Base-by-base conservation (phyloP, 2,888 invertebrate species). In the Sycophila texana region DNA sequence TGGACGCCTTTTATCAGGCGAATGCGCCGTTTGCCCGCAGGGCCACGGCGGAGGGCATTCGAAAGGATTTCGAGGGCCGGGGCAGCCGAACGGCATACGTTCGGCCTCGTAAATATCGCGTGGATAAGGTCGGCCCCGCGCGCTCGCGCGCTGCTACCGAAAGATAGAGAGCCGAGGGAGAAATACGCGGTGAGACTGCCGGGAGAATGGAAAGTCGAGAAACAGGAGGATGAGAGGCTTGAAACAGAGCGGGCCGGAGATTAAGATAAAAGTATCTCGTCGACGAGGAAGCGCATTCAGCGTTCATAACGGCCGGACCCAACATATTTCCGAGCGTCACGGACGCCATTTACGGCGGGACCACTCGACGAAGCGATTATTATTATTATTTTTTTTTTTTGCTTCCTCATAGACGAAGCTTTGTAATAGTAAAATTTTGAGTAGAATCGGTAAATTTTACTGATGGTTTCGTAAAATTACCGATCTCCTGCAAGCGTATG, bases 91-190 rank as follows among this genome's bases (percentile, higher is more conserved):
- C 26, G 26, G 51, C 75, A 60, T 26, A 7, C 22, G 22, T 67
- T 51, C 51, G 60, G 57, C 53, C 73, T 73, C 77, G 72, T 77
- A 77, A 77, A 77, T 77, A 77, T 77, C 66, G 47, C 66, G 26
- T 58, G 66, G 77, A 77, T 77, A 77, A 77, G 72, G 20, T 47
- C 47, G 13, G 20, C 26, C 26, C 53, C 16, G 61, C 20, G 10
- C 47, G 22, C 3, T 5, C 10, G 39, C 16, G 53, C 4, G 14
- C 39, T 47, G 65, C 39, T n/a, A 39, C 22, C 30, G 39, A 74
- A 51, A 57, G 61, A 13, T 13, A 66, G 67, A 55, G 61, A 18
- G 70, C 58, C 16, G 18, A 22, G 55, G 57, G 58, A 61, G 18
- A 53, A 75, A 67, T 58, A 49, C 14, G 58, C 22, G 51, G 22